Evolutionary conservation across 2,113 vertebrate genomes (phyloP).

Genomic region (Tiliqua scincoides): DNA sequence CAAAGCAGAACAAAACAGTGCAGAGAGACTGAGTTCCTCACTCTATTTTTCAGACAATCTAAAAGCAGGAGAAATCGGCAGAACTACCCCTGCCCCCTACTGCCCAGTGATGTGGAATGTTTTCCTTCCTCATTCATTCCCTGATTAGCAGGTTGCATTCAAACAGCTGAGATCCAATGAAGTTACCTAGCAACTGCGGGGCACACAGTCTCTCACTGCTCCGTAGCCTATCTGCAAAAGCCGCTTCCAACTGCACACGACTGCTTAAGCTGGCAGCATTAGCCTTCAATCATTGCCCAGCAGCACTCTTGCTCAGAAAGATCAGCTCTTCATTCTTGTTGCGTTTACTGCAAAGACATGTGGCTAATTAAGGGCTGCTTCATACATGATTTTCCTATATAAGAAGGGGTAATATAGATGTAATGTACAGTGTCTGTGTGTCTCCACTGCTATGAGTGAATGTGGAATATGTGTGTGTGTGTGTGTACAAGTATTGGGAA

Average conservation of each 20-base stretch:
- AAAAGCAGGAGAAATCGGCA: not conserved
- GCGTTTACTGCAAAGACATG: not conserved
- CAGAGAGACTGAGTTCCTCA: not conserved
- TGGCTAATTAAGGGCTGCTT: not conserved
- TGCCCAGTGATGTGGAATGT: fast-evolving
- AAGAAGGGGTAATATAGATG: not conserved
- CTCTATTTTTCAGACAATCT: not conserved
- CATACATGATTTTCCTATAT: not conserved
- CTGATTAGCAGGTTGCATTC: conserved; percentile 15
- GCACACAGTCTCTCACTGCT: not conserved
- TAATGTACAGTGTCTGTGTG: not conserved
- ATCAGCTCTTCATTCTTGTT: not conserved
- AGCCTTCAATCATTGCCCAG: not conserved
- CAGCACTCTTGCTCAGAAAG: not conserved
- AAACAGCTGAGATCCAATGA: not conserved
- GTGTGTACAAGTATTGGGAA: not conserved
- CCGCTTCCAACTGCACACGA: not conserved
- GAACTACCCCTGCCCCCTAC: not conserved
- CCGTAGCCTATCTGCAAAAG: not conserved
- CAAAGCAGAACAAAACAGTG: not conserved
- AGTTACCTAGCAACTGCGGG: conserved; percentile 9
- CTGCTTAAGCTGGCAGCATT: not conserved
- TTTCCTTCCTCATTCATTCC: not conserved
- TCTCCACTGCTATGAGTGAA: not conserved
- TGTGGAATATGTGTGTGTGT: not conserved